Base-by-base conservation (phyloP, 1,140 invertebrate species). In the Hetaerina americana region DNA sequence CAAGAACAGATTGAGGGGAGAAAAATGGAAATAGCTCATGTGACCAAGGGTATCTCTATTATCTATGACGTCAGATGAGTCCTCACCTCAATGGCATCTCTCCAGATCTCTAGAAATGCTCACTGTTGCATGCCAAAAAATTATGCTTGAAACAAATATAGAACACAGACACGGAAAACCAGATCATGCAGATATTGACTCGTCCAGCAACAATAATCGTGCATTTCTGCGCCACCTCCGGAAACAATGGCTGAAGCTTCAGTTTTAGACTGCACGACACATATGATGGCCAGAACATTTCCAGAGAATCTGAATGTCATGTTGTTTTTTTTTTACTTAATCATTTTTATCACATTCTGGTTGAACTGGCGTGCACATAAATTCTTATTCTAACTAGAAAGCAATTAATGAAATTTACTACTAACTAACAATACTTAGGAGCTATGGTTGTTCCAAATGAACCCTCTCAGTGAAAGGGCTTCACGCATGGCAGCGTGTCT, bases 131-230 rank as follows among this genome's bases (percentile, higher is more conserved):
- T 57, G 40, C 40, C 40, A 57, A 57, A n/a, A n/a, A 57, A 57
- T 57, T 57, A 57, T 57, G 40, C 40, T 57, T 57, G 40, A 57
- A 57, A 57, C 40, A 57, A 57, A 57, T 57, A 57, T 57, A 57
- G 2, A 57, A 57, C 40, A 57, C 40, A 57, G 40, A 57, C 40
- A 57, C 40, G 40, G 40, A 57, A 57, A 57, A 57, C 40, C 40
- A 57, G 40, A 57, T 57, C 40, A 57, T 57, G 40, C 40, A 57
- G 40, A 57, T 57, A 57, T 57, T 57, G 40, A 57, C 40, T 57
- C 22, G 40, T 57, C 40, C 40, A 57, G 40, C 40, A 57, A 57
- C 40, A 57, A 57, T 57, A 57, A 57, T 57, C 40, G 40, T 57
- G 40, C 40, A 57, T 57, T 57, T 57, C 40, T 57, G 40, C 40